Percentiles rank a stretch among this genome's conserved stretches.
phyloP scores from a whole-genome alignment of 1,140 invertebrate genomes.

The Drosophila hydei region DNA sequence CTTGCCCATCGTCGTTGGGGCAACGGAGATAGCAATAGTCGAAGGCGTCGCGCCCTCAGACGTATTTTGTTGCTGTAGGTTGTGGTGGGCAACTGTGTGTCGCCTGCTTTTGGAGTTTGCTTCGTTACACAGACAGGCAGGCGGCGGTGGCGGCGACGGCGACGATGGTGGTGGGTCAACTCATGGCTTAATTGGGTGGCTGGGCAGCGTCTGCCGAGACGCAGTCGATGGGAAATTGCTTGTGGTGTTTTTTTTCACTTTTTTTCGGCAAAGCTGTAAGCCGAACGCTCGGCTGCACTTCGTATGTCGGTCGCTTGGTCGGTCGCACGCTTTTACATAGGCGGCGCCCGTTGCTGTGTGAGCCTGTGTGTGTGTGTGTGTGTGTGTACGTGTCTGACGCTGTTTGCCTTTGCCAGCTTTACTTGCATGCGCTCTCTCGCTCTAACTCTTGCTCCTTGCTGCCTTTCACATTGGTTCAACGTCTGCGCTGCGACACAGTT shows the following conservation, averaged over 20 bases:
- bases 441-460: constrained; percentile 6
- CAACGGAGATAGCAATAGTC: constrained; percentile 31
- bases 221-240: constrained; percentile 69
- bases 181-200: constrained; percentile 81
- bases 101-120: constrained; percentile 26
- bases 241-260: constrained; percentile 42
- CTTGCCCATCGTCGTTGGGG: not conserved
- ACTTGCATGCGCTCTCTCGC: constrained; percentile 39
- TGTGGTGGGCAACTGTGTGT: constrained; percentile 54
- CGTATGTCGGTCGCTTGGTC: constrained; percentile 20
- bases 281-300: constrained; percentile 38
- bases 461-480: constrained; percentile 7
- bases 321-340: constrained; percentile 42
- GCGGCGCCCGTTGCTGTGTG: constrained; percentile 45
- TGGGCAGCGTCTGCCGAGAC: constrained; percentile 78
- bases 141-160: not conserved
- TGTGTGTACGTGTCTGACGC: constrained; percentile 44
- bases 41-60: constrained; percentile 63
- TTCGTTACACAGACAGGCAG: constrained; percentile 26
- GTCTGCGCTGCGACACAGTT: constrained; percentile 74
- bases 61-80: constrained; percentile 80
- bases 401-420: constrained; percentile 63
- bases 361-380: constrained; percentile 23
- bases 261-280: constrained; percentile 10
- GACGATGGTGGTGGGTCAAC: constrained; percentile 45